Base-by-base conservation (phyloP, 1,140 invertebrate genomes). In the Anoplolepis gracilipes region DNA sequence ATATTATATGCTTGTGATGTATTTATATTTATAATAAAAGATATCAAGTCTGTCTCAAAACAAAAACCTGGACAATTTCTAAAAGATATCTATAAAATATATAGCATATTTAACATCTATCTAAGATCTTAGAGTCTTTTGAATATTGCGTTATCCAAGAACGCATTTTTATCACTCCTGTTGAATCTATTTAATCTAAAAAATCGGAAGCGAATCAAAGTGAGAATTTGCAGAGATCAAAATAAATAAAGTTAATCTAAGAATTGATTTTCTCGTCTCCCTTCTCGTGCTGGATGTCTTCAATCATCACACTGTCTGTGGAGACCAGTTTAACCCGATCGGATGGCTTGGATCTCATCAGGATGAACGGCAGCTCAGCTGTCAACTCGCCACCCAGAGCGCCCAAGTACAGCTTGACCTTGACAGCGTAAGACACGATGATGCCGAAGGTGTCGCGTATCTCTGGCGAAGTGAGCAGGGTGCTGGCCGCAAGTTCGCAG, bases 331-430 rank as follows among this genome's bases (percentile, higher is more conserved):
- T 94, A 42, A 95, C 88, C 55, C 92, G 92, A 0, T 93, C 93
- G 0, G 89, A 82, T 0, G 94, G 93, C 95, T 99, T 99, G 3
- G 99, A 98, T 95, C 99, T 98, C 97, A 99, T 99, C 59, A 99
- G 94, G 61, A 99, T 98, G 95, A 99, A 99, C 10, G 99, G 99
- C 89, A 99, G 94, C 95, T 99, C 99, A 3, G 99, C 99, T 19
- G 97, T 96, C 11, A 99, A 94, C 95, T 99, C 99, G 16, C 99
- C 99, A 42, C 98, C 98, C 49, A 99, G 95, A 69, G 98, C 98
- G 30, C 99, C 98, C 84, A 99, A 95, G 93, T 98, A 99, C 7
- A 99, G 96, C 95, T 99, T 99, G 10, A 99, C 98, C 95, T 99
- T 99, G 11, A 98, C 97, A 30, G 97, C 97, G 95, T 99, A 99